Percentiles rank a stretch among this genome's conserved stretches.
phyloP scores from a whole-genome alignment of 2,888 invertebrate species.

The Drosophila testacea region DNA sequence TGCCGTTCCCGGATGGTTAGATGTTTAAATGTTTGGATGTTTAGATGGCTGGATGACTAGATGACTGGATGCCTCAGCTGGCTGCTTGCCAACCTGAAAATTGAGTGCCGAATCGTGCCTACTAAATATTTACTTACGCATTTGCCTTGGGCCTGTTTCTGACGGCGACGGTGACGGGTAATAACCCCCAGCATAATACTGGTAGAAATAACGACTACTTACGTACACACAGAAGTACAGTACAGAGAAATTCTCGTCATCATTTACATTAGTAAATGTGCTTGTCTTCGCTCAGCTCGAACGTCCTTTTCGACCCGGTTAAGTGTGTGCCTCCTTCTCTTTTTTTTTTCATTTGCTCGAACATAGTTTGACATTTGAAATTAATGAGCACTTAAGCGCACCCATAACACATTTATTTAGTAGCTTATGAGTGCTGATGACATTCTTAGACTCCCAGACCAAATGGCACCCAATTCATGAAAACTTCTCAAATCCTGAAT shows the following conservation, averaged over 20 bases:
- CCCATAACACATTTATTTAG: slow-evolving; percentile 77
- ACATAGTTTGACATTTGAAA: slow-evolving; percentile 71
- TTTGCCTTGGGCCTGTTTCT: slow-evolving; percentile 26
- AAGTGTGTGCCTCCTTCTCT: slow-evolving; percentile 2
- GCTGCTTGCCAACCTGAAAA: slow-evolving; percentile 27
- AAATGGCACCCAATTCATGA: slow-evolving; percentile 28
- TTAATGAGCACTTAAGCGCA: slow-evolving; percentile 81
- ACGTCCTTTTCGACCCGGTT: slow-evolving; percentile 8
- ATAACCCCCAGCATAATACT: slow-evolving; percentile 33
- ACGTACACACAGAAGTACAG: not conserved
- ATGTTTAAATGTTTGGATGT: not conserved
- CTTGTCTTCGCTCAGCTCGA: slow-evolving; percentile 12
- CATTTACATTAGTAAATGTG: slow-evolving; percentile 18
- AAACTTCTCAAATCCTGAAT: slow-evolving; percentile 29
- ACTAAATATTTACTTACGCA: slow-evolving; percentile 39
- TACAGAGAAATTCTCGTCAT: slow-evolving; percentile 14
- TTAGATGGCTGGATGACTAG: not conserved
- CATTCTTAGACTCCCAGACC: slow-evolving; percentile 28
- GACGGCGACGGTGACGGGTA: slow-evolving; percentile 33
- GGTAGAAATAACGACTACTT: slow-evolving; percentile 9
- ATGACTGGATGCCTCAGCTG: slow-evolving; percentile 15
- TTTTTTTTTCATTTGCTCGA: slow-evolving; percentile 10
- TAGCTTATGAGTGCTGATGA: slow-evolving; percentile 50
- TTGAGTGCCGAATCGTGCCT: slow-evolving; percentile 27
- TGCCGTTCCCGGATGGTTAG: slow-evolving; percentile 1